A percentile compares a stretch with the other conserved stretches of the same genome.
Conservation (phyloP, 1,140 invertebrate genomes). For the Holcopasites calliopsidis region DNA sequence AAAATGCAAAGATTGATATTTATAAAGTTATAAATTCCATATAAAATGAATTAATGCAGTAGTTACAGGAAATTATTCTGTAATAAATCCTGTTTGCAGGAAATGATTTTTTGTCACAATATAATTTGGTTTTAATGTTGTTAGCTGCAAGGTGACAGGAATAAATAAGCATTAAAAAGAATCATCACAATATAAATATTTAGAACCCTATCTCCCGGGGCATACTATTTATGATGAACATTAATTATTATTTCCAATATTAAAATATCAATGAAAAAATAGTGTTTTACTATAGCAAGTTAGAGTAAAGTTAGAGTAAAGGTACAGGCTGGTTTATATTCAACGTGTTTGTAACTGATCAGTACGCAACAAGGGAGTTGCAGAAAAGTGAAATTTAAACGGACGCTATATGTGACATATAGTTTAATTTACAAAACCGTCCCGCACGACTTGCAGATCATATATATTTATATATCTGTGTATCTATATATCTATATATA, state of each 20-base stretch:
- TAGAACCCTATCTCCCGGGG: neutral
- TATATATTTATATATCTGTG: constrained; percentile 50
- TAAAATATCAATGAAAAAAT: too few relatives aligned
- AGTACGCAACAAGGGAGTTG: constrained; percentile 38
- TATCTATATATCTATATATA: constrained; percentile 55
- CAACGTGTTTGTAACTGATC: constrained; percentile 4
- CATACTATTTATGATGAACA: neutral
- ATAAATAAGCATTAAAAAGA: neutral
- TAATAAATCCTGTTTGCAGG: too few relatives aligned
- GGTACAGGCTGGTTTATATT: constrained; percentile 15
- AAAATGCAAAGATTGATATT: constrained; percentile 28
- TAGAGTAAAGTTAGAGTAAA: constrained; percentile 16
- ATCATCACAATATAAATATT: neutral
- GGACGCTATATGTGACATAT: constrained; percentile 51
- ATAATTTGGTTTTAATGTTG: neutral
- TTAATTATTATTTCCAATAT: neutral
- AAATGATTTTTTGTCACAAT: neutral
- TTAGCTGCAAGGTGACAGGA: neutral
- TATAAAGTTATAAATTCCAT: constrained; percentile 35
- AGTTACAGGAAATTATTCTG: constrained; percentile 4
- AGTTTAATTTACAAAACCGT: constrained; percentile 70
- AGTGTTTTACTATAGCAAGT: too few relatives aligned
- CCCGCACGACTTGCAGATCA: constrained; percentile 62
- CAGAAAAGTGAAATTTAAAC: constrained; percentile 51
- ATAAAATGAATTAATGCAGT: constrained; percentile 23